Percentiles rank a stretch among this genome's conserved stretches.
These are phyloP conservation scores for Sebastes hubbsi DNA, from an alignment of 2,797 vertebrate genomes.

Conservation along the genomic window DNA sequence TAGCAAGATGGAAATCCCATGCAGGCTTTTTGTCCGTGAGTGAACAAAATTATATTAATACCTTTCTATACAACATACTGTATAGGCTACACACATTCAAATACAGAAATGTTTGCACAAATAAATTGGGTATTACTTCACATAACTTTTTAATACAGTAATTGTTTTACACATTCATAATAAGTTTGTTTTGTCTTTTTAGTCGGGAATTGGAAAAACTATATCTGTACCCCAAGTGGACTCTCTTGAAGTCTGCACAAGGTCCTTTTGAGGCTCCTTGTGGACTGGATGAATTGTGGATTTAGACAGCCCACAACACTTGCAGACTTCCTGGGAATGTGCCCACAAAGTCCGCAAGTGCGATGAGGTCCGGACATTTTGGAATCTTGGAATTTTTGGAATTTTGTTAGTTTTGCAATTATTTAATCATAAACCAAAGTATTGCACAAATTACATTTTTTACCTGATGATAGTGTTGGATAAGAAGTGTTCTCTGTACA, in stretches of 20 bases:
- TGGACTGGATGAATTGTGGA: neutral
- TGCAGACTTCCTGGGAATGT: neutral
- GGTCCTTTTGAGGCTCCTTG: neutral
- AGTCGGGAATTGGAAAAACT: neutral
- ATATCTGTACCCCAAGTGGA: no score
- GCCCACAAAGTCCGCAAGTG: neutral
- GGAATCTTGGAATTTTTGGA: neutral
- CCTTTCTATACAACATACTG: neutral
- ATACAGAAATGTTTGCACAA: neutral
- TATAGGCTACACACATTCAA: neutral
- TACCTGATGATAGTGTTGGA: neutral
- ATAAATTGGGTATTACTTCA: neutral
- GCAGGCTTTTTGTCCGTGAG: neutral
- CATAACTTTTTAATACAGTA: neutral
- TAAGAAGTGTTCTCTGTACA: no score
- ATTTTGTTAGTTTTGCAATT: neutral
- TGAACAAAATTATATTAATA: neutral
- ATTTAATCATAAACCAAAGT: neutral
- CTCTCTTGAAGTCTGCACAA: neutral
- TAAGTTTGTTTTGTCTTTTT: neutral
- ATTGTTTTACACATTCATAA: neutral
- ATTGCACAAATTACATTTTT: neutral
- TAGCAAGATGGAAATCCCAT: neutral
- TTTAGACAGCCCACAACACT: neutral
- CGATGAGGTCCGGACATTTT: neutral